These are phyloP conservation scores for Crossocerus cetratus DNA, from an alignment of 2,888 invertebrate genomes.

Conservation along the genomic window DNA sequence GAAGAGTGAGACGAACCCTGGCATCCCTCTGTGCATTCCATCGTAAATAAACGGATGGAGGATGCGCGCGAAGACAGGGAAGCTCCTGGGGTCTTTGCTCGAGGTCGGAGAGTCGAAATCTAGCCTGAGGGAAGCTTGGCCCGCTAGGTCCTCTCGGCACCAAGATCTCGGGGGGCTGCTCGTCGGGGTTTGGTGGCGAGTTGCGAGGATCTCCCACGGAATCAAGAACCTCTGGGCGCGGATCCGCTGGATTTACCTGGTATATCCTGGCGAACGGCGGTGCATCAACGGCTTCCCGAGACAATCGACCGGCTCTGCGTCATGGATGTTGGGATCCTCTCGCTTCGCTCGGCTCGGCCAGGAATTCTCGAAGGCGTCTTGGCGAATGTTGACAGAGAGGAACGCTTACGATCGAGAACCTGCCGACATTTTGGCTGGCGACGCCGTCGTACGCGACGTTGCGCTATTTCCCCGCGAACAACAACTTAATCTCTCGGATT, in stretches of 20 bases:
- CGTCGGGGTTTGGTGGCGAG: background rate
- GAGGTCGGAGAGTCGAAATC: too few relatives aligned
- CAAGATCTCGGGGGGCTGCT: background rate
- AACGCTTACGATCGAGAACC: conserved; percentile 67
- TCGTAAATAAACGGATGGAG: background rate
- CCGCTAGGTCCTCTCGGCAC: background rate
- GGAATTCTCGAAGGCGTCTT: conserved; percentile 35
- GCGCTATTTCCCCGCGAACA: conserved; percentile 59
- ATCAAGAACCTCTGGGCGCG: background rate
- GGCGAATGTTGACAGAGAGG: conserved; percentile 62
- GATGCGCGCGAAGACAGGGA: background rate
- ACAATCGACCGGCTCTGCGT: conserved; percentile 29
- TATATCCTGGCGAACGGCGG: background rate
- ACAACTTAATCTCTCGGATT: background rate
- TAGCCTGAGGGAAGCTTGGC: too few relatives aligned
- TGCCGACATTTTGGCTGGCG: conserved; percentile 71
- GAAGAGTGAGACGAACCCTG: background rate
- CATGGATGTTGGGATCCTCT: conserved; percentile 23
- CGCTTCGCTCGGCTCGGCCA: conserved; percentile 15
- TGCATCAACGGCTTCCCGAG: background rate
- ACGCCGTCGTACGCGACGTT: conserved; percentile 69
- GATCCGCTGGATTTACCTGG: conserved; percentile 4
- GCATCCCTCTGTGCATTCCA: background rate
- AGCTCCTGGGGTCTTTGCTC: too few relatives aligned
- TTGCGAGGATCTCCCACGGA: background rate